Percentiles rank a stretch among this genome's conserved stretches.
phyloP scores from a whole-genome alignment of 2,113 vertebrate species.

The Brienomyrus brachyistius region DNA sequence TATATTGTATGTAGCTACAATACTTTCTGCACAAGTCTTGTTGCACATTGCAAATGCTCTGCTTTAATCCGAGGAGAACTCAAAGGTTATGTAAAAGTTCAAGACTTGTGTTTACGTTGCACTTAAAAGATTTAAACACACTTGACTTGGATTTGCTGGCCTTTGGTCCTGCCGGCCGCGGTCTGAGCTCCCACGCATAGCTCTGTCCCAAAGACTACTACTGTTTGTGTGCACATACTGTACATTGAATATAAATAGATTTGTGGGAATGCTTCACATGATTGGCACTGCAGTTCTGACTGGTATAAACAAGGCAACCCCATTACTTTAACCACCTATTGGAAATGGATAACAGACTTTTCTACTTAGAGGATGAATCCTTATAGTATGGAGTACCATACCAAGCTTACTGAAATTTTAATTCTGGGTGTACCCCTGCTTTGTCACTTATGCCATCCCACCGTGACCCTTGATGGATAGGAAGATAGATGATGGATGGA shows the following conservation, averaged over 20 bases:
- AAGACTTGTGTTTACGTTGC: conserved; percentile 18
- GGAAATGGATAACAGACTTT: neutral
- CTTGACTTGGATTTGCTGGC: conserved; percentile 12
- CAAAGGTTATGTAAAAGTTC: conserved; percentile 6
- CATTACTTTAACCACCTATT: neutral
- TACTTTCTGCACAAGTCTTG: neutral
- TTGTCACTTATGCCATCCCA: neutral
- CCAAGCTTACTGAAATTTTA: neutral
- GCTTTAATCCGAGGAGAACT: neutral
- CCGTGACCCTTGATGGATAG: neutral
- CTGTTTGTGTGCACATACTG: conserved; percentile 13
- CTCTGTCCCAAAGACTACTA: neutral
- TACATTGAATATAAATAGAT: conserved; percentile 14
- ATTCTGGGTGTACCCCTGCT: neutral
- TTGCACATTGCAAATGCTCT: neutral
- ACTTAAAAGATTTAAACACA: conserved; percentile 23
- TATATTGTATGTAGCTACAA: neutral
- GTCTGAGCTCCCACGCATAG: neutral
- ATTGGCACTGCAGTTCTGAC: neutral
- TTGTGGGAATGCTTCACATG: neutral
- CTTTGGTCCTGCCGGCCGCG: neutral
- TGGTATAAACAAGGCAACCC: conserved; percentile 3
- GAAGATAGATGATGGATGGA: neutral
- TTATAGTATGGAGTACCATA: neutral
- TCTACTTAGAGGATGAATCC: neutral